These are phyloP conservation scores for Limnodromus scolopaceus DNA, from an alignment of 2,797 vertebrate genomes.

Conservation along the genomic window DNA sequence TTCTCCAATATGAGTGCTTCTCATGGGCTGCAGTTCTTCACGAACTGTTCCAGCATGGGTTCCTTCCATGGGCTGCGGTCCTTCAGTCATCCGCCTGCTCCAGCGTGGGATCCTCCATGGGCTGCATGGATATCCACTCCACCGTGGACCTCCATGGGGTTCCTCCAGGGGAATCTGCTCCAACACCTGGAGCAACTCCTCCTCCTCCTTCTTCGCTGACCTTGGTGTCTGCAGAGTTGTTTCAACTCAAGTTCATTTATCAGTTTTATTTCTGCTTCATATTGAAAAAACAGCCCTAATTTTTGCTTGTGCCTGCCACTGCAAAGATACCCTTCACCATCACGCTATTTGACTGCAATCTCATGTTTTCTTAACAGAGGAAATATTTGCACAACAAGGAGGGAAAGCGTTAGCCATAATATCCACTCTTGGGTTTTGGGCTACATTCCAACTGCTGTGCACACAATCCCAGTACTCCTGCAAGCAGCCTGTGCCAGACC, in stretches of 20 bases:
- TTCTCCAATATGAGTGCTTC: neutral
- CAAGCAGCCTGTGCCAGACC: neutral
- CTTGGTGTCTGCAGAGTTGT: neutral
- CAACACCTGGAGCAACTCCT: neutral
- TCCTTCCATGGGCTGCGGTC: neutral
- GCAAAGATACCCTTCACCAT: neutral
- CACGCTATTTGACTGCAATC: fast-evolving
- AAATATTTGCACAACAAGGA: neutral
- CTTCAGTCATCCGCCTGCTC: neutral
- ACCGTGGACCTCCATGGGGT: neutral
- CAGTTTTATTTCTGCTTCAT: neutral
- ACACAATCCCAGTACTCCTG: neutral
- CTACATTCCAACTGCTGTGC: neutral
- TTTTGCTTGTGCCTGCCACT: fast-evolving
- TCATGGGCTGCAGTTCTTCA: neutral
- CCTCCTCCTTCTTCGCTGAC: neutral
- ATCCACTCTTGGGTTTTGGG: neutral
- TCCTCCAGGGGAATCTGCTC: neutral
- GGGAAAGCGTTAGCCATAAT: neutral
- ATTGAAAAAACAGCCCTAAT: neutral
- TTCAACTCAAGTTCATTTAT: neutral
- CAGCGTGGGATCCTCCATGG: neutral
- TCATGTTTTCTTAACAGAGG: neutral
- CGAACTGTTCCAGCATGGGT: neutral
- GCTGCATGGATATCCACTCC: neutral